A percentile compares a stretch with the other conserved stretches of the same genome.
Evolutionary conservation across 2,797 vertebrate genomes (phyloP).

Genomic region (Pogonophryne albipinna): DNA sequence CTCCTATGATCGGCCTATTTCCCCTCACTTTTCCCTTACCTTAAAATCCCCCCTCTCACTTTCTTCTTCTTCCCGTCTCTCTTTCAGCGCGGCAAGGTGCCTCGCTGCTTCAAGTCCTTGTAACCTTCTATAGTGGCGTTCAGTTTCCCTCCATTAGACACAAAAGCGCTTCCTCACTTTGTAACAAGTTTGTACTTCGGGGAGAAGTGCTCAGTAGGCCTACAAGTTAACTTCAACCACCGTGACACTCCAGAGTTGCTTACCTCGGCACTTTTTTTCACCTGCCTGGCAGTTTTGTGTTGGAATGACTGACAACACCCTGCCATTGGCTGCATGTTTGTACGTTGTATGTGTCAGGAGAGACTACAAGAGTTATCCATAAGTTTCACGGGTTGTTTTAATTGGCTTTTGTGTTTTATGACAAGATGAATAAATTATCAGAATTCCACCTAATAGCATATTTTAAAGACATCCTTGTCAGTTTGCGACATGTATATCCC

Average conservation of each 20-base stretch:
- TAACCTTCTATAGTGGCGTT: constrained; percentile 66
- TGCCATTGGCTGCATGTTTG: constrained; percentile 69
- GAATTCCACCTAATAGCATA: constrained; percentile 41
- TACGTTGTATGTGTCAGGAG: constrained; percentile 58
- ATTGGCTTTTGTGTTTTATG: constrained; percentile 45
- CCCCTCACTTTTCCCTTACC: constrained; percentile 22
- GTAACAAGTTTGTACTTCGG: constrained; percentile 76
- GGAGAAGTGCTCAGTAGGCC: constrained; percentile 68
- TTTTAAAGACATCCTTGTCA: constrained; percentile 45
- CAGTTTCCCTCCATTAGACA: constrained; percentile 72
- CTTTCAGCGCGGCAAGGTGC: constrained; percentile 38
- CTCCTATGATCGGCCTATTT: constrained; percentile 9
- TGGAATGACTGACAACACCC: constrained; percentile 72
- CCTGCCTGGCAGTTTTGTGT: constrained; percentile 66
- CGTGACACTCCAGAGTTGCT: constrained; percentile 71
- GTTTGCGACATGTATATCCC: constrained; percentile 8
- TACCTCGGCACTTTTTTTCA: constrained; percentile 69
- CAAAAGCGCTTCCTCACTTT: constrained; percentile 78
- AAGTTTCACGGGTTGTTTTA: constrained; percentile 62
- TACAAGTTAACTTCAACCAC: constrained; percentile 73
- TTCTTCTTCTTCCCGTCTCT: constrained; percentile 38
- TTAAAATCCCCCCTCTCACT: constrained; percentile 49
- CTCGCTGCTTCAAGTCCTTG: constrained; percentile 59
- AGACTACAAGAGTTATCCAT: constrained; percentile 53
- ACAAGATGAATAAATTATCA: constrained; percentile 63